Base-by-base conservation (phyloP, 2,888 invertebrate species). In the Scaptomyza caliginosa region DNA sequence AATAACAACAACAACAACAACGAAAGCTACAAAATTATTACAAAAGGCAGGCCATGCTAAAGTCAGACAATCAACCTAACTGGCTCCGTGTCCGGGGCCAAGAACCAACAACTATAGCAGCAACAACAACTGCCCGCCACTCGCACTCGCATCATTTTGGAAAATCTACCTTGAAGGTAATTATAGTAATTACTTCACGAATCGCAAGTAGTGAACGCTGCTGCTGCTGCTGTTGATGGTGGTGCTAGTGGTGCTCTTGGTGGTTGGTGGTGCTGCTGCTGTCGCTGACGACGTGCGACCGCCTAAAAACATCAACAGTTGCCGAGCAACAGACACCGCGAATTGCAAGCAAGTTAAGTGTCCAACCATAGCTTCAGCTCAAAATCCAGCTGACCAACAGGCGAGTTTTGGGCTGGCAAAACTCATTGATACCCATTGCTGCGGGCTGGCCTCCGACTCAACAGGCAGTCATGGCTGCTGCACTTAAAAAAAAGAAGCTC, bases 151-250 rank as follows among this genome's bases (percentile, higher is more conserved):
- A 85, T 86, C 85, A 79, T 90, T 90, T 90, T 89, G 89, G 89
- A 89, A 89, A 90, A 90, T 89, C 90, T 89, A 89, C 90, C 89
- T 89, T 81, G 74, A 82, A 90, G 90, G 90, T 90, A 89, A 89
- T 89, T 90, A 89, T 88, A 90, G 89, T 90, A 89, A 89, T 89
- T 89, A 90, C 90, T 90, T 89, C 89, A 90, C 90, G 90, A 90
- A 89, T 90, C 86, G 89, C 89, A 89, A 86, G 83, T 84, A 84
- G 83, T 87, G 81, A 85, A 54, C 87, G 80, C 67, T 69, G 86
- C 75, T 67, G 67, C 67, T 66, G 64, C 62, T 72, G 67, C 36
- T 50, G 60, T 48, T 43, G 48, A 58, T 52, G 66, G 52, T 46
- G 77, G 56, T 59, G 77, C 56, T 55, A 64, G 46, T 56, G 60